Percentiles rank a stretch among this genome's conserved stretches.
phyloP scores from a whole-genome alignment of 2,797 vertebrate species.

The Nasua narica region DNA sequence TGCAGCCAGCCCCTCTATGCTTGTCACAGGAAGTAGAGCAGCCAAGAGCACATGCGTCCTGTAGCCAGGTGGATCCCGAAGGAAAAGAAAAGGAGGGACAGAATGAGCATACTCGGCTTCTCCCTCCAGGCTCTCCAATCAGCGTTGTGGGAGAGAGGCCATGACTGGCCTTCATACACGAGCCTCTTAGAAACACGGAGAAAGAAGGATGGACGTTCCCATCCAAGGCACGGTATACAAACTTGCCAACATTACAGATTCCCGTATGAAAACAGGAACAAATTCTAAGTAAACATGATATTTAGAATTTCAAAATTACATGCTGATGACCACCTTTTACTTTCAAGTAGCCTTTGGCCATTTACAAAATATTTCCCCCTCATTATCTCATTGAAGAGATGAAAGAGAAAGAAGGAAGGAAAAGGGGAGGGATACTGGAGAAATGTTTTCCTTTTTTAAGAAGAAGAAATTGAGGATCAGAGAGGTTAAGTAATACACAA shows the following conservation, averaged over 20 bases:
- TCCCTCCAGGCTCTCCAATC: background rate
- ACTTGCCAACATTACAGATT: background rate
- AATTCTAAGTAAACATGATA: background rate
- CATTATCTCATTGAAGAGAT: background rate
- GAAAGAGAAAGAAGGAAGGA: background rate
- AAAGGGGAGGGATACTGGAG: background rate
- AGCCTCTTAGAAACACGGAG: background rate
- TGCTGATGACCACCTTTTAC: background rate
- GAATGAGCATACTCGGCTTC: background rate
- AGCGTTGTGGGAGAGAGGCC: background rate
- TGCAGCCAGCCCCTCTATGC: background rate
- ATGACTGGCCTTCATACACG: background rate
- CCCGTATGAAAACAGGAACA: background rate
- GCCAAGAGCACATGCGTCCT: background rate
- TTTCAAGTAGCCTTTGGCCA: background rate
- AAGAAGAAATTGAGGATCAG: background rate
- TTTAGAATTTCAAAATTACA: background rate
- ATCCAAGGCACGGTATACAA: accelerated
- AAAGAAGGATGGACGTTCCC: background rate
- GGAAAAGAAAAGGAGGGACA: background rate
- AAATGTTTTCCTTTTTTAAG: background rate
- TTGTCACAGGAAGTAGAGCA: background rate
- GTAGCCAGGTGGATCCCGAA: background rate
- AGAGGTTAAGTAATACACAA: background rate
- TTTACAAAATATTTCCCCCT: background rate